Base-by-base conservation (phyloP, 2,113 vertebrate species). In the Lates calcarifer region DNA sequence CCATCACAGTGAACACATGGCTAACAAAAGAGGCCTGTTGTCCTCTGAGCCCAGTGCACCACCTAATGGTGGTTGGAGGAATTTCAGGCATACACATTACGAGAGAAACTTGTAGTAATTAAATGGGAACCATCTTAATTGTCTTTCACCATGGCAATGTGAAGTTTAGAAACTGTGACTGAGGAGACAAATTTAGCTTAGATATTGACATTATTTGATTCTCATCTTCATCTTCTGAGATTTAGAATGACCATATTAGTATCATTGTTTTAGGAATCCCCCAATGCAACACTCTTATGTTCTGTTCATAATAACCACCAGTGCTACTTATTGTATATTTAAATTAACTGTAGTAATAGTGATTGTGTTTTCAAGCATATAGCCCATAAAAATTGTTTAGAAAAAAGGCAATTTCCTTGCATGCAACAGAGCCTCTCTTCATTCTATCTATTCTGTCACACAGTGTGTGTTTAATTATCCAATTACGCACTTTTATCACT, bases 1-100 rank as follows among this genome's bases (percentile, higher is more conserved):
- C 88, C 85, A 86, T 90, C 86, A 90, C 77, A 67, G 83, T 87
- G 92, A 91, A 91, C 91, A 92, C 92, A 91, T 93, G 90, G 88
- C 90, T 88, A 87, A 93, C 91, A 93, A 94, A 93, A 90, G 90
- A 91, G 88, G 76, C 86, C 82, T 80, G 62, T 73, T 79, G 72
- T 92, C 89, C 79, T 86, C 37, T 82, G 29, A 83, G 88, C 74
- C 58, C 86, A 81, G 79, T 87, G 86, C 92, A 51, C 93, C 92
- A 90, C 90, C 92, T 89, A 86, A 63, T 90, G 92, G 91, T 22
- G 70, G 61, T 49, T 61, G 28, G 47, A 61, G 77, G 89, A 64
- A 87, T 11, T 87, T 68, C 80, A 79, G 49, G 35, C 60, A 49
- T 2, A 62, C 55, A 47, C 8, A 45, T 24, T 24, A n/a, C 20